A percentile compares a stretch with the other conserved stretches of the same genome.
These are phyloP conservation scores for Moxostoma hubbsi DNA, from an alignment of 2,797 vertebrate genomes.

Conservation along the genomic window DNA sequence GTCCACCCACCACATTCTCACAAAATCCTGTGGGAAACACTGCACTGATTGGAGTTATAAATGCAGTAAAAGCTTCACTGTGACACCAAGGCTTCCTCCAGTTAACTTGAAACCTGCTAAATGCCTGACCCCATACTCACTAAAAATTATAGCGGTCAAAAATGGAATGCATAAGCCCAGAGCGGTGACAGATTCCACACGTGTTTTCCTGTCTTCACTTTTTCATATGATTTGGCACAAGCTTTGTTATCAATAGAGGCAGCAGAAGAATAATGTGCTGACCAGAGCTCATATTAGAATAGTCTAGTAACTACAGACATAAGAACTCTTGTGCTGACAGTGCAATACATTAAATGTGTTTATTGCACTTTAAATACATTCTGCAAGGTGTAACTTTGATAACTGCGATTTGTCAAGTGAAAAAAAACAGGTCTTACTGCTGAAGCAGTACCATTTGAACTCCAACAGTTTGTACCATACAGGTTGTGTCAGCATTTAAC, in stretches of 20 bases:
- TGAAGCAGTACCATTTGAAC: conserved; percentile 1
- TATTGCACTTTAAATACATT: background rate
- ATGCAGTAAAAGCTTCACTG: no score
- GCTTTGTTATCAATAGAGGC: conserved; percentile 51
- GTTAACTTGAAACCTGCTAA: background rate
- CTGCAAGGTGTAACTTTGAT: background rate
- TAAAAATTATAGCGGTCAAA: conserved; percentile 4
- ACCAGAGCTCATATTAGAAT: background rate
- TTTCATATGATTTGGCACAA: conserved; percentile 49
- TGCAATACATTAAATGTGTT: background rate
- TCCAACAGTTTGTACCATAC: background rate
- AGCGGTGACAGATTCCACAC: conserved; percentile 70
- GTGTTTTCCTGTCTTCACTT: conserved; percentile 58
- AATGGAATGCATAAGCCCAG: conserved; percentile 40
- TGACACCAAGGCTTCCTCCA: background rate
- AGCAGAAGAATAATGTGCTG: background rate
- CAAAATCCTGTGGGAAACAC: no score
- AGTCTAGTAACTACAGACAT: background rate
- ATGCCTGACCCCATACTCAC: background rate
- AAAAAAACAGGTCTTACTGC: background rate
- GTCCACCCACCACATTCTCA: no score
- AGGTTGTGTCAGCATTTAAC: conserved; percentile 18
- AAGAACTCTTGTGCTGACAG: background rate
- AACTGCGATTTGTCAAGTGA: background rate
- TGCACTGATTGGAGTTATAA: no score